Evolutionary conservation across 2,113 vertebrate species (phyloP), one percentile per base, ranked within the genome.

Genomic region (Callopanchax toddi): DNA sequence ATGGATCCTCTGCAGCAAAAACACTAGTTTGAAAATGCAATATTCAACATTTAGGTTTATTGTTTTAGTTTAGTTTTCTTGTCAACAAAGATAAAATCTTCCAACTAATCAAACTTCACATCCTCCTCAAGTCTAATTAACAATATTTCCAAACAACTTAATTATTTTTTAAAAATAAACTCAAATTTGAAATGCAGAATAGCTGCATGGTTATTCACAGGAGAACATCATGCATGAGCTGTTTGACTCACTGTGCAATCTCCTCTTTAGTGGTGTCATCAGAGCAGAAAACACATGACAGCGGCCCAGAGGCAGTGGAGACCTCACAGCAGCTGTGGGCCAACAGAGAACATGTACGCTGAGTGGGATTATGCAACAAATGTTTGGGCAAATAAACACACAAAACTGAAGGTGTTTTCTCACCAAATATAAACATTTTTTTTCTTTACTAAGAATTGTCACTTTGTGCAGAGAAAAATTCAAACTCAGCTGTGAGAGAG

Each of bases 191-290:
- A 39, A 51, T 29, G 42, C 40, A 58, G 25, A 60, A 43, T 22
- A 48, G 15, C 9, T 51, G 34, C 13, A 22, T 11, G 21, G 1
- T 51, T 32, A 59, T 56, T 50, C n/a, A 43, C 11, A 17, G 20
- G 29, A 32, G 37, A 68, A 39, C 39, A n/a, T n/a, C n/a, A n/a
- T n/a, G n/a, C n/a, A n/a, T n/a, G n/a, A n/a, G n/a, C n/a, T n/a
- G n/a, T n/a, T n/a, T n/a, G n/a, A n/a, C n/a, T n/a, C n/a, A n/a
- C n/a, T n/a, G n/a, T n/a, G n/a, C n/a, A n/a, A n/a, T n/a, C n/a
- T n/a, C n/a, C n/a, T n/a, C n/a, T n/a, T n/a, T n/a, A n/a, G 67
- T 63, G 59, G 68, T 65, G 68, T 63, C 79, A 82, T 72, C 70
- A 46, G 72, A 81, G 71, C 79, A 74, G 76, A 79, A 79, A 75